These are phyloP conservation scores for Odiellus spinosus DNA, from an alignment of 2,888 invertebrate genomes.

Conservation along the genomic window DNA sequence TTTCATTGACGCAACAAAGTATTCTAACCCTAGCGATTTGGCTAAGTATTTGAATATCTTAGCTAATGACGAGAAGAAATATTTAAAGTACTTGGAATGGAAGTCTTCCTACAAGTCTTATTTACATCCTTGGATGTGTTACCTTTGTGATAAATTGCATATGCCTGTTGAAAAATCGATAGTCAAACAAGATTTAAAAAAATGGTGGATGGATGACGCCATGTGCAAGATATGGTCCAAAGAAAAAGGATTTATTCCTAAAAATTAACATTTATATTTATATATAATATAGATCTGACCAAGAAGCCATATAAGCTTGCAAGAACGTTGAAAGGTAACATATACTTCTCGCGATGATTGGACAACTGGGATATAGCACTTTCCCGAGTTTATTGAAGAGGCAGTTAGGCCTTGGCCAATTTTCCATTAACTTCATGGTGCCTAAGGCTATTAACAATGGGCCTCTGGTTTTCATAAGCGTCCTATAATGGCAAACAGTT, in stretches of 20 bases:
- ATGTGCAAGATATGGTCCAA: conserved; percentile 3
- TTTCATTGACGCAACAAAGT: conserved; percentile 24
- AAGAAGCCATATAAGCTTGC: too few species aligned
- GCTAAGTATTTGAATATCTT: conserved; percentile 8
- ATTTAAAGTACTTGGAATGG: conserved; percentile 3
- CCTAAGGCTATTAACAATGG: too few species aligned
- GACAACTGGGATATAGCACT: too few species aligned
- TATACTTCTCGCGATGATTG: too few species aligned
- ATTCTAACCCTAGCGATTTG: conserved; percentile 8
- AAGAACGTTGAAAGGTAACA: too few species aligned
- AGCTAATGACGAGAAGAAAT: conserved; percentile 3
- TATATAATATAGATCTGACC: too few species aligned
- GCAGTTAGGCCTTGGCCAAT: too few species aligned
- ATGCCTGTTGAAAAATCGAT: background rate
- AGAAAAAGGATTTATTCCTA: background rate
- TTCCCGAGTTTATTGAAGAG: too few species aligned
- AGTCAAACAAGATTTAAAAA: background rate
- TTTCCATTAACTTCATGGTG: too few species aligned
- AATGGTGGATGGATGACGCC: conserved; percentile 10
- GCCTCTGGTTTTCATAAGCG: too few species aligned
- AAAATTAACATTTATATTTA: too few species aligned
- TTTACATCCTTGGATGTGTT: conserved; percentile 14
- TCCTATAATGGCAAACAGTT: too few species aligned
- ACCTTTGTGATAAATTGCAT: conserved; percentile 11
- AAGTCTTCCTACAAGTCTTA: conserved; percentile 8